Base-by-base conservation (phyloP, 2,888 invertebrate genomes). In the Hydraecia micacea region DNA sequence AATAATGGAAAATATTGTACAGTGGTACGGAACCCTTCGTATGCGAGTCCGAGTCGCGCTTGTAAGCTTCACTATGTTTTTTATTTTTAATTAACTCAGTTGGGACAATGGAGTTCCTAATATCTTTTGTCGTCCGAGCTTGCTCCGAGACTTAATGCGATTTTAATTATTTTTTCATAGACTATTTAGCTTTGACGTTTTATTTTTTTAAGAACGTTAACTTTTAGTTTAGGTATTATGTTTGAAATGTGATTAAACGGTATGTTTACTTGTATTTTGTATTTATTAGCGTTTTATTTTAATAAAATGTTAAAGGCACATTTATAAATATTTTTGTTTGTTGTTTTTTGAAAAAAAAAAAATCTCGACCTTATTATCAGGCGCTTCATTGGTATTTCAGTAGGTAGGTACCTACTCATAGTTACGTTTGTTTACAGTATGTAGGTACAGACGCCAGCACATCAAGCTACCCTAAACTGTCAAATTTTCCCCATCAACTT, bases 111-210 rank as follows among this genome's bases (percentile, higher is more conserved):
- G 32, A 73, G 76, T 66, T 67, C 77, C 70, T 87, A 86, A 85
- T 87, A 80, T 73, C 70, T 73, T 71, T 74, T 52, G 73, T 75
- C 62, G 68, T 70, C n/a, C 4, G 62, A 49, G 46, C 15, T 68
- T 68, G 62, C 28, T 55, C 32, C 71, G 70, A 72, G 66, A 69
- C 66, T 73, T 85, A 85, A 87, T 87, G 83, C 73, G 80, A 80
- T 77, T 77, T 83, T 80, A 85, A 87, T 85, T 67, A 70, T 78
- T 52, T 71, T 83, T 69, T 73, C 66, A 79, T 75, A 68, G 60
- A 79, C 60, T 42, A 67, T 75, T 73, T 69, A 28, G 15, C 67
- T 60, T 39, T 60, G 66, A 52, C 36, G 60, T 80, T 71, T 67
- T 46, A 2, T 58, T 58, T 60, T 75, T 75, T 77, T 73, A 67